Evolutionary conservation across 2,888 invertebrate species (phyloP), one percentile per base, ranked within the genome.

Genomic region (Tethea ocularis): DNA sequence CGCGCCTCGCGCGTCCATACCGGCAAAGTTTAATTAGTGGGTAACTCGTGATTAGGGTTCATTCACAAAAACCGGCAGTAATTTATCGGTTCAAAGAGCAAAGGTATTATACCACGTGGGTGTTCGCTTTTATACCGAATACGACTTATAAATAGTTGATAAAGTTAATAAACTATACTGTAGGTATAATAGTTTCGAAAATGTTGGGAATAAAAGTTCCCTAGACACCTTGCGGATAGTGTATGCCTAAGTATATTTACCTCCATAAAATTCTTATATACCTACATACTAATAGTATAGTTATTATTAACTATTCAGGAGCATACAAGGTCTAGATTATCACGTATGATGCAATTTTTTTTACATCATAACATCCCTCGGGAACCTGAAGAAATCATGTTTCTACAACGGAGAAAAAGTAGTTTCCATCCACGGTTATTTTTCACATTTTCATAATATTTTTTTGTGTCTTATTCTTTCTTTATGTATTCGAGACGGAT

Each of bases 21-120:
- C 6, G 52, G n/a, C 15, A 3, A 52, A 52, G 52, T 52, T 52
- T 24, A 52, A 52, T 52, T 52, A 52, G 24, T 52, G 23, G 52
- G n/a, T 52, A 52, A n/a, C 23, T 52, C 23, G 52, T 24, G 52
- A 52, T 52, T 24, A 24, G 24, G 15, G 52, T 52, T 52, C 24
- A 46, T 46, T 46, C 24, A 23, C 22, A 52, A 52, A 33, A 52
- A 8, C 52, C 23, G 23, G n/a, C n/a, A 46, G 46, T 52, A 24
- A 52, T 52, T 52, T 26, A 52, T 26, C n/a, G 52, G 52, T n/a
- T 6, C 52, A 23, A 52, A 13, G n/a, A 13, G 24, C 52, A 15
- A 24, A n/a, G 13, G n/a, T 7, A 23, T 15, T 23, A 4, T 52
- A 52, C 6, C 17, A 15, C 22, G 41, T 41, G n/a, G 17, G 13